Evolutionary conservation across 1,140 invertebrate genomes (phyloP), one percentile per base, ranked within the genome.

Genomic region (Dendroctonus ponderosae): DNA sequence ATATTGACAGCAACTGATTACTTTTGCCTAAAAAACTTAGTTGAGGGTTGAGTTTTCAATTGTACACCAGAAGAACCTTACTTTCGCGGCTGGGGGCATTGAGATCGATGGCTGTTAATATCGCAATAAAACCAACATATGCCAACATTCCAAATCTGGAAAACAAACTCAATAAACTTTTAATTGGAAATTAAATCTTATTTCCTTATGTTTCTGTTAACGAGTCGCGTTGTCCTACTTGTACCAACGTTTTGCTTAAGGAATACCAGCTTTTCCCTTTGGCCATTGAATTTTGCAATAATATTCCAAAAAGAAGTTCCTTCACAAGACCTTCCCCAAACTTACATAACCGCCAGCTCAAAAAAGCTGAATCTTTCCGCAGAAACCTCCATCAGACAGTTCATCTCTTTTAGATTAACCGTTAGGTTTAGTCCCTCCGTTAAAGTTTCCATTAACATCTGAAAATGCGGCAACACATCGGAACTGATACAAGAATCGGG

Each of bases 401-500:
- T 56, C 7, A 62, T 62, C 42, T 70, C 56, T 6, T 49, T 54
- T 51, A 72, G 15, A 39, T 44, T 62, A 9, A 71, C 57, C 12
- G 61, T 56, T 41, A 72, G 8, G 52, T 72, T 70, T 39, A 74
- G 49, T 14, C 72, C 72, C 44, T 72, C 67, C 26, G 69, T 68
- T 59, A 74, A 64, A 39, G 50, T 58, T 41, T 44, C 62, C 42
- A 75, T 67, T 53, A 59, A 61, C 67, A 70, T 72, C 14, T 53
- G 65, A 62, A 73, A 75, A 69, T 73, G 73, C 9, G 42, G 42
- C 39, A 70, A 58, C 7, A 72, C 60, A 50, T 75, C 72, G 0
- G 42, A 38, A 15, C 44, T 52, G 2, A 53, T 26, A 62, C 73
- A 73, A 4, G 70, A 69, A 44, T 71, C 69, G 6, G 73, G 73